Base-by-base conservation (phyloP, 2,797 vertebrate species). In the Chanos chanos region DNA sequence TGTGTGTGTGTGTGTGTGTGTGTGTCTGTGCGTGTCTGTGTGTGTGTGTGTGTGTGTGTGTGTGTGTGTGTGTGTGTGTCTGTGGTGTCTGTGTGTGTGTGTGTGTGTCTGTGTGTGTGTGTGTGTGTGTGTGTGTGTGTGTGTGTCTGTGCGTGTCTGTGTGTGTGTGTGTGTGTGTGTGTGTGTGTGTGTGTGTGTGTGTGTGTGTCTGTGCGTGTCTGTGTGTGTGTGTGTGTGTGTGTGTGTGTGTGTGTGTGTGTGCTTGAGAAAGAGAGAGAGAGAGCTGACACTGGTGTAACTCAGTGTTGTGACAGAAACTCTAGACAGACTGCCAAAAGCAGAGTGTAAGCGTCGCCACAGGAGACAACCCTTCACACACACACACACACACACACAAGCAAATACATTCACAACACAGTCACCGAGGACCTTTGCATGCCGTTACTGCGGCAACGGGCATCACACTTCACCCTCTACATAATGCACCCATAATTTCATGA, bases 361-460 rank as follows among this genome's bases (percentile, higher is more conserved):
- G 43, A 40, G 19, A 28, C 39, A 43, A 31, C 37, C 36, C 41
- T 49, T 9, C 47, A n/a, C 27, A 18, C 18, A 68, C 47, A 43
- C 49, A 70, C 64, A 76, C 64, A 72, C 60, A 59, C 64, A 43
- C 34, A 33, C 4, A 16, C n/a, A n/a, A n/a, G n/a, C n/a, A n/a
- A n/a, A n/a, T n/a, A n/a, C n/a, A n/a, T n/a, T n/a, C n/a, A n/a
- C n/a, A n/a, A n/a, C n/a, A n/a, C n/a, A n/a, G n/a, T n/a, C n/a
- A 22, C 8, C 53, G 28, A 50, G 41, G 22, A 36, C 13, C 34
- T 34, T 55, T 51, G 60, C 53, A 64, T 63, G 70, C 6, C n/a
- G 78, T 82, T 83, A 62, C 81, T 64, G 83, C 75, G 68, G 84
- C 71, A 82, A 85, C 85, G 78, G 68, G 21, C 64, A 73, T 78